phyloP scores from a whole-genome alignment of 2,113 vertebrate species.

The Cercocebus atys region DNA sequence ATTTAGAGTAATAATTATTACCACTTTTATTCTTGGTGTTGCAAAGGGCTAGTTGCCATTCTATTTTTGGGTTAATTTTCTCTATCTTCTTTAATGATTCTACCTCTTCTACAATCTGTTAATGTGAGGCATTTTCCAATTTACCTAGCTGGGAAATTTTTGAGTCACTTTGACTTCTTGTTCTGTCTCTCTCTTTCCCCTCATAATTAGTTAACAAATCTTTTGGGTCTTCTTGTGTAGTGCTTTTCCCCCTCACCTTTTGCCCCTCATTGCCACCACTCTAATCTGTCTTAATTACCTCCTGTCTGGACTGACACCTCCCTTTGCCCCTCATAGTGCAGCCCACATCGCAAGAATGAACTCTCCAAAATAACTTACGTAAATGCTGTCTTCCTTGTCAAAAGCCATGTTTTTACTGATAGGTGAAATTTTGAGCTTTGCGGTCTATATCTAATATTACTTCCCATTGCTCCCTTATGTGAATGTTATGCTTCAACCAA shows the following conservation, averaged over 20 bases:
- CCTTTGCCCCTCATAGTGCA: no score
- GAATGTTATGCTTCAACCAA: neutral
- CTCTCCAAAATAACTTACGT: neutral
- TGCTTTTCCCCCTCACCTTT: neutral
- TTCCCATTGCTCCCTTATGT: neutral
- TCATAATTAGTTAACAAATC: neutral
- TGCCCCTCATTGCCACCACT: neutral
- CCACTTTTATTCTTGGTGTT: neutral
- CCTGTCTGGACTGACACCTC: neutral
- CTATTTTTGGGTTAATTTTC: conserved; percentile 35
- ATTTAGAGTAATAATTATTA: neutral
- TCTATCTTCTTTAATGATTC: neutral
- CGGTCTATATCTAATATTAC: neutral
- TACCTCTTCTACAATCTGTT: neutral
- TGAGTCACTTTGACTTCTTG: neutral
- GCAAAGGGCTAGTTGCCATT: neutral
- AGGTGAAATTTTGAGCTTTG: neutral
- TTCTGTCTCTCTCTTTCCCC: neutral
- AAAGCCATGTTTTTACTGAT: neutral
- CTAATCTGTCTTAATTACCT: neutral
- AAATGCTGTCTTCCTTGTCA: neutral
- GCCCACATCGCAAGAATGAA: neutral
- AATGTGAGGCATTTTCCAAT: neutral
- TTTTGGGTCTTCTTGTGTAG: neutral
- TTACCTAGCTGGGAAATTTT: neutral